Evolutionary conservation across 2,797 vertebrate species (phyloP), one percentile per base, ranked within the genome.

Genomic region (Psittacula echo): DNA sequence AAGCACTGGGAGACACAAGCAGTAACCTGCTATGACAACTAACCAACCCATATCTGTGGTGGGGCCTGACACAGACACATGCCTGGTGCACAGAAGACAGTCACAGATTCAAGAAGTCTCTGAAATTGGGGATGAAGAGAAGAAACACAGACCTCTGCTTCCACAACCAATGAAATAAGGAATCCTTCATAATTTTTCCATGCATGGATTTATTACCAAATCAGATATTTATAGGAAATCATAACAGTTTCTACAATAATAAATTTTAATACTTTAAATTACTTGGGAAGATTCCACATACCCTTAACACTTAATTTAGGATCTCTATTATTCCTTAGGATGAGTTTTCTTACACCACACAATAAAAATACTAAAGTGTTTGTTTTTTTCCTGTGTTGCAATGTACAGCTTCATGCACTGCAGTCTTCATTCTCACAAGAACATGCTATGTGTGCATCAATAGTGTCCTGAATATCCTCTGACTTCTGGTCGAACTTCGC

Each of bases 191-290:
- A 14, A 53, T 26, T 87, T 96, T 96, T 80, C 77, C 89, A 94
- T 97, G 97, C 97, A 26, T 79, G 89, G 74, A 60, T 98, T 97
- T 97, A 97, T 97, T 98, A 94, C 1, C 65, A 97, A 97, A 95
- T 95, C 86, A 95, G 74, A 13, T 93, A 78, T 70, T 94, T 94
- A 92, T 60, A 61, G 53, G 65, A 26, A 94, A 77, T 95, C 72
- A 32, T 37, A 76, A 92, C 34, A 70, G 70, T 87, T 94, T 90
- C 73, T 92, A 88, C 62, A 93, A 81, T 64, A 92, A 94, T 89
- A 79, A 92, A 58, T 44, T 91, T 94, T 84, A 95, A 95, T 95
- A 96, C 85, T 96, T 97, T 94, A 95, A 94, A 95, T 96, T 94
- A 94, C 89, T 85, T 53, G 50, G 48, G 62, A 89, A 84, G 88